Evolutionary conservation across 2,113 vertebrate genomes (phyloP).

Genomic region (Sander lucioperca): DNA sequence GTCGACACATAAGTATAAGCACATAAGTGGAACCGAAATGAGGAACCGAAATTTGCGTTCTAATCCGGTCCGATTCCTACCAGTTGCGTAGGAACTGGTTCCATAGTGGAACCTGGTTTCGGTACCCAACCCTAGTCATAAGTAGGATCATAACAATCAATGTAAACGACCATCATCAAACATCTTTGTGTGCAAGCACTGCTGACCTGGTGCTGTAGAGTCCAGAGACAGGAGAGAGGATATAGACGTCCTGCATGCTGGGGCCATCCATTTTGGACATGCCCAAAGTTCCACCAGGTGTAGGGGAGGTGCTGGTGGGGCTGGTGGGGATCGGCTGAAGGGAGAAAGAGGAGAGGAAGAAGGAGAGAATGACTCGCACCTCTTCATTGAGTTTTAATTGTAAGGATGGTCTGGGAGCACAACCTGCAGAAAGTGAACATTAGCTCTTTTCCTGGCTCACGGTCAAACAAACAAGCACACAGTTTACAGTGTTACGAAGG

Average conservation of each 20-base stretch:
- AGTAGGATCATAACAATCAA: constrained; percentile 33
- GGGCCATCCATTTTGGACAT: constrained; percentile 89
- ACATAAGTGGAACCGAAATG: no score
- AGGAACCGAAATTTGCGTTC: no score
- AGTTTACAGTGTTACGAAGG: constrained; percentile 6
- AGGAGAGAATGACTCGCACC: not conserved
- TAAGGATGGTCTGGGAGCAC: constrained; percentile 12
- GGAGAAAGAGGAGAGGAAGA: constrained; percentile 28
- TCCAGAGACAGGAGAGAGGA: constrained; percentile 90
- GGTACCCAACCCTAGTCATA: no score
- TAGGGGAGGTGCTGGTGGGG: constrained; percentile 88
- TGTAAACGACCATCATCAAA: constrained; percentile 25
- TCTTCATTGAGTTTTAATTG: constrained; percentile 19
- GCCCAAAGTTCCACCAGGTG: constrained; percentile 88
- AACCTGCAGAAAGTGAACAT: constrained; percentile 22
- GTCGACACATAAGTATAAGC: no score
- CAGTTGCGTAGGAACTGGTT: no score
- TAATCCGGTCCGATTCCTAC: no score
- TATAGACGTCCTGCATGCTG: constrained; percentile 90
- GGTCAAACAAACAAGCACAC: constrained; percentile 44
- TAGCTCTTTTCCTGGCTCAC: constrained; percentile 14
- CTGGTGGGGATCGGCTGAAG: constrained; percentile 88
- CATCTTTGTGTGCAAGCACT: not conserved
- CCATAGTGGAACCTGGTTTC: no score
- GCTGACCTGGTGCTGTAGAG: constrained; percentile 90